Base-by-base conservation (phyloP, 2,797 vertebrate species). In the Gallinago nigripennis region DNA sequence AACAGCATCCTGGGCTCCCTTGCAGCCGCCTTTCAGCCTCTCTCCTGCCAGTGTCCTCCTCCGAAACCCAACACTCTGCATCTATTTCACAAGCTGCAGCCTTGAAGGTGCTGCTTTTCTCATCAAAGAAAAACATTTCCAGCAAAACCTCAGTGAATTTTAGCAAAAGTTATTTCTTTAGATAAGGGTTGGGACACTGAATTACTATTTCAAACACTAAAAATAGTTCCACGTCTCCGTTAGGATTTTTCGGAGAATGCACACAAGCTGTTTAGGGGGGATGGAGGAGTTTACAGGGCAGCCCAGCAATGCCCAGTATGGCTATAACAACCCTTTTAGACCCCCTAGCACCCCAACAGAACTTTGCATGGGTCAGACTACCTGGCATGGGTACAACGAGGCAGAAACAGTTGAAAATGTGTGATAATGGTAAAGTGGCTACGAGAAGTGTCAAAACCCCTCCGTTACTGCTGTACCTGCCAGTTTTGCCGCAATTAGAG, bases 1-100 rank as follows among this genome's bases (percentile, higher is more conserved):
- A 60, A 61, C 91, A 37, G 93, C 16, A 23, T 58, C 73, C 91
- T 81, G 53, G 94, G 94, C n/a, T 65, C 50, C 95, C 58, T 96
- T 93, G 90, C 86, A 96, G 98, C 95, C 84, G 97, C 97, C 97
- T 95, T 95, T 92, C 96, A 96, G 97, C 97, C 91, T 95, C 91
- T 95, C 95, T 92, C 92, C 96, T 93, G 92, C 88, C 95, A 95
- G 94, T 95, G 6, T 61, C 57, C n/a, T 60, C 31, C 48, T 76
- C 2, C 31, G 9, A 13, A 66, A 75, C 54, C 10, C 50, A 70
- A 66, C 68, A 14, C 28, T 14, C 35, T 9, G 20, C 16, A 8
- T 45, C 46, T 41, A 11, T 28, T 73, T 90, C 2, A 1, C 37
- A 50, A 39, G 11, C 20, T n/a, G 3, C 11, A 35, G 48, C n/a